phyloP scores from a whole-genome alignment of 2,888 invertebrate genomes.

The Oxytorus armatus region DNA sequence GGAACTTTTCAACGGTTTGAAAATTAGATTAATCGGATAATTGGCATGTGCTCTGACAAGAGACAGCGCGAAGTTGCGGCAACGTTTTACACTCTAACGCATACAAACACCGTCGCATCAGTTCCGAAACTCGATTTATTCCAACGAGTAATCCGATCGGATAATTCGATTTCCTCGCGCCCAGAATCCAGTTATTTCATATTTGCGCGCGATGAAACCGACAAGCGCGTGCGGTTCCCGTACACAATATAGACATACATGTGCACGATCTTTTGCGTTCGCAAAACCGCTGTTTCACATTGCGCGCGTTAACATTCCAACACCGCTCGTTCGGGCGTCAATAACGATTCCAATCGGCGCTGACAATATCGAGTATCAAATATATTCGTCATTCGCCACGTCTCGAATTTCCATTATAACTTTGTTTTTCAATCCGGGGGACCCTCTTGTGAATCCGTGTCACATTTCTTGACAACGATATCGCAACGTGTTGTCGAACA shows the following conservation, averaged over 20 bases:
- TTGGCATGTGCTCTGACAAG: conserved; percentile 43
- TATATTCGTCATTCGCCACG: not conserved
- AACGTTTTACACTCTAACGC: too few species aligned
- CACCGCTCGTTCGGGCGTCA: not conserved
- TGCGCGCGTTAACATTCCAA: not conserved
- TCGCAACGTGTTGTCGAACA: too few species aligned
- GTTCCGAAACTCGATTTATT: conserved; percentile 55
- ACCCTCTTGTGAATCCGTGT: too few species aligned
- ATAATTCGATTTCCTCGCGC: conserved; percentile 57
- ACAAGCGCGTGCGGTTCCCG: not conserved
- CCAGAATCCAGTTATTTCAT: conserved; percentile 59
- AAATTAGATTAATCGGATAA: conserved; percentile 46
- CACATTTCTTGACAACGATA: too few species aligned
- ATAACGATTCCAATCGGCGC: not conserved
- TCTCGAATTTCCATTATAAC: not conserved
- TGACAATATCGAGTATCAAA: not conserved
- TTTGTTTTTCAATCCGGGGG: not conserved
- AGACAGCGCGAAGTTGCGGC: conserved; percentile 20
- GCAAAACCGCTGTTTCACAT: not conserved
- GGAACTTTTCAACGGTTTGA: conserved; percentile 18
- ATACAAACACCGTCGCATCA: conserved; percentile 18
- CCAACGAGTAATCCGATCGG: conserved; percentile 51
- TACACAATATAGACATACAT: too few species aligned
- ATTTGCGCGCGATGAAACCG: conserved; percentile 44
- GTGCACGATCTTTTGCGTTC: conserved; percentile 21